Evolutionary conservation across 2,888 invertebrate genomes (phyloP), one percentile per base, ranked within the genome.

Genomic region (Anaspis maculata): DNA sequence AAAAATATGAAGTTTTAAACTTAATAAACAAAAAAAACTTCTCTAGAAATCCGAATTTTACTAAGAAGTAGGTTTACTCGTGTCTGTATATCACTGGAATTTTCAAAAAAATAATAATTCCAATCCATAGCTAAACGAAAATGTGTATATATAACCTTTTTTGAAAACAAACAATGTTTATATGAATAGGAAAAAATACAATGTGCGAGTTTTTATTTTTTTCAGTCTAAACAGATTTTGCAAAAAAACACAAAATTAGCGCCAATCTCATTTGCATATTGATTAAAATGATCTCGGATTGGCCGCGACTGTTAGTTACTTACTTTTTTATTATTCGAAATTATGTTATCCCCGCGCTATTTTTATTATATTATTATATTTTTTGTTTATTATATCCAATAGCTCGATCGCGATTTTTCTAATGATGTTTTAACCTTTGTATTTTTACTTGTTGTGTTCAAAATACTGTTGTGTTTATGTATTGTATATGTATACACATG

Each of bases 1-100:
- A 60, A 56, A n/a, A n/a, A n/a, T n/a, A n/a, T n/a, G n/a, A n/a
- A n/a, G n/a, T n/a, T n/a, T n/a, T n/a, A n/a, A n/a, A 57, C 46
- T 50, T 49, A 26, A 32, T 30, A 47, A 47, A 49, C 5, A 44
- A 38, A 41, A 41, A 49, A 46, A 61, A 52, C 64, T 62, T 57
- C 62, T 65, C 65, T 64, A 64, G 63, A 56, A 61, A 61, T 49
- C 61, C 64, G 64, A 64, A 65, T 64, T 65, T 65, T 56, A 59
- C 50, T 58, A 54, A 49, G 51, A 38, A 43, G 44, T 42, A 44
- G 43, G 44, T 39, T 46, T 38, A 37, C 33, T 46, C 41, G 49
- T 54, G 49, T 52, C 45, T 49, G 46, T 47, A 49, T 49, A 41
- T 42, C 5, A 33, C 42, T 35, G 39, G 39, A 41, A 44, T 34